phyloP scores from a whole-genome alignment of 2,888 invertebrate species.

The Phlogophora meticulosa region DNA sequence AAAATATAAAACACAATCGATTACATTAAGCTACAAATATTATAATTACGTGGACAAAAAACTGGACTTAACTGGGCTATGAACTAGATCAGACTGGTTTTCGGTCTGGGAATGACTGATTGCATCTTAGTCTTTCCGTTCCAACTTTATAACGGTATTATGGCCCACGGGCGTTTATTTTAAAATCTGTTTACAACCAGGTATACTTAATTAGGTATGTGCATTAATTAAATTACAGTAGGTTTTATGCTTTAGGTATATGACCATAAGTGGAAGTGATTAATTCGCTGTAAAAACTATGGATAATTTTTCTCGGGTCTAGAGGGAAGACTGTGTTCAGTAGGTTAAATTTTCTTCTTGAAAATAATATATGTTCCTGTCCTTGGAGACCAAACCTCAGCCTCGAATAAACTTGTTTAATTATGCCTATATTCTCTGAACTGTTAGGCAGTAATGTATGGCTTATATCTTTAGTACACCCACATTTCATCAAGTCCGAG shows the following conservation, averaged over 20 bases:
- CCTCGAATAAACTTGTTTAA: neutral
- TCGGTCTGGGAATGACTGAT: conserved; percentile 38
- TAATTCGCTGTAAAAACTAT: conserved; percentile 3
- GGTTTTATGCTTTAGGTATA: neutral
- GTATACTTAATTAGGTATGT: conserved; percentile 21
- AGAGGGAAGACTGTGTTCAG: neutral
- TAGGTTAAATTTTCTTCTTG: no score
- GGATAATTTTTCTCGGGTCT: neutral
- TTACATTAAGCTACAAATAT: conserved; percentile 21
- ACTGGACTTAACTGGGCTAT: conserved; percentile 44
- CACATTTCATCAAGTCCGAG: no score
- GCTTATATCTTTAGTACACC: no score
- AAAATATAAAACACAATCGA: conserved; percentile 38
- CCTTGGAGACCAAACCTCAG: conserved; percentile 1
- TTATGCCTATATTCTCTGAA: no score
- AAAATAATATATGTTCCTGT: no score
- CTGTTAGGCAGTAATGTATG: no score
- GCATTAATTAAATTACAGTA: conserved; percentile 18
- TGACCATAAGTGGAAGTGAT: neutral
- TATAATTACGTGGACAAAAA: conserved; percentile 34
- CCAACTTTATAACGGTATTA: conserved; percentile 32
- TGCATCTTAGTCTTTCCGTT: conserved; percentile 18
- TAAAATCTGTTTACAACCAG: conserved; percentile 4
- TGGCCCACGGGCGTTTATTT: conserved; percentile 19
- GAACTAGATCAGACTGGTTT: conserved; percentile 45